These are phyloP conservation scores for Melinaea marsaeus DNA, from an alignment of 2,888 invertebrate genomes.

Conservation along the genomic window DNA sequence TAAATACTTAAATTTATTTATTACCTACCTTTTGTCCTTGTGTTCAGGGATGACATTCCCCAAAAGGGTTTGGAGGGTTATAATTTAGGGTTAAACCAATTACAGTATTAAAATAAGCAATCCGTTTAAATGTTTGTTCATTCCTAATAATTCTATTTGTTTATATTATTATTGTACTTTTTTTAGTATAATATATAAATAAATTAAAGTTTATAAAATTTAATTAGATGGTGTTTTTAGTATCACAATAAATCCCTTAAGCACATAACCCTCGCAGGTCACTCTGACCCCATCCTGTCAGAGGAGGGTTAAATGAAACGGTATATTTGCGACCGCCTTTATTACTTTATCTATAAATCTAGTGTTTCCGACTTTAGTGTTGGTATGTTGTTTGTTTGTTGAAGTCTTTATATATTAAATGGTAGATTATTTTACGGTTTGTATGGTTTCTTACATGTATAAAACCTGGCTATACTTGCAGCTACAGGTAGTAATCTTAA, in stretches of 20 bases:
- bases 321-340: slow-evolving; percentile 1
- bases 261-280: slow-evolving; percentile 4
- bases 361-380: not conserved
- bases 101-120: not conserved
- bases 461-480: too few species aligned
- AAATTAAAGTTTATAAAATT: too few species aligned
- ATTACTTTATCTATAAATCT: slow-evolving; percentile 6
- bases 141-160: not conserved
- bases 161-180: not conserved
- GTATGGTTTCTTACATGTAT: too few species aligned
- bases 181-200: not conserved
- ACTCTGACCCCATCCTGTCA: slow-evolving; percentile 3
- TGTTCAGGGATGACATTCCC: not conserved
- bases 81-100: slow-evolving; percentile 3
- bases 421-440: not conserved
- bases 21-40: not conserved
- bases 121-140: not conserved
- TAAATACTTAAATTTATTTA: too few species aligned
- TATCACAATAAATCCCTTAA: slow-evolving; percentile 7
- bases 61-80: not conserved
- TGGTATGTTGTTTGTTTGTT: not conserved
- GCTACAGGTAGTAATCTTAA: too few species aligned
- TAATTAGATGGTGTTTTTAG: not conserved
- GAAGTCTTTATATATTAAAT: not conserved
- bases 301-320: slow-evolving; percentile 4